Evolutionary conservation across 2,888 invertebrate genomes (phyloP).

Genomic region (Pristionchus mayeri): DNA sequence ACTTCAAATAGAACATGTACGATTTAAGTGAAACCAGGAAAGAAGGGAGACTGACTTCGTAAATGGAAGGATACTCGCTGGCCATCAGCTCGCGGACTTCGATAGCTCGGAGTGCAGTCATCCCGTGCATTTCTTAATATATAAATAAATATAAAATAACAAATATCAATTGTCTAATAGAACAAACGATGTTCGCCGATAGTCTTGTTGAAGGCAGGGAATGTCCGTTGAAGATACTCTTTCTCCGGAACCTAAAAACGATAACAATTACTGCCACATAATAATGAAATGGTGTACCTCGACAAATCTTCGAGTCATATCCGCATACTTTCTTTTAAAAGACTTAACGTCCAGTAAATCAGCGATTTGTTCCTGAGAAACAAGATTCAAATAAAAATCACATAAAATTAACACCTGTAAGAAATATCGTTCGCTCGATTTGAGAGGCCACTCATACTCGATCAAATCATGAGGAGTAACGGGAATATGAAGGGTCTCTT

Average conservation of each 20-base stretch:
- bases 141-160: not conserved
- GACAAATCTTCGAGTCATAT: constrained; percentile 68
- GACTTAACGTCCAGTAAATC: constrained; percentile 95
- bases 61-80: constrained; percentile 93
- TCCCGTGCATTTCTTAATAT: constrained; percentile 65
- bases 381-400: not conserved
- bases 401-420: constrained; percentile 60
- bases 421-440: constrained; percentile 73
- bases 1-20: not conserved
- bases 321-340: constrained; percentile 88
- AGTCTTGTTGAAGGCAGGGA: constrained; percentile 41
- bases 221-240: constrained; percentile 42
- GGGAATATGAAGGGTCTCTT: constrained; percentile 48
- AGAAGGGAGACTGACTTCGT: constrained; percentile 82
- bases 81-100: constrained; percentile 96
- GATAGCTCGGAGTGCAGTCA: constrained; percentile 69
- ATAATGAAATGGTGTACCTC: constrained; percentile 79
- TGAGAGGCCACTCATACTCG: constrained; percentile 75
- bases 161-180: not conserved
- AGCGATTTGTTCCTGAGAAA: constrained; percentile 88
- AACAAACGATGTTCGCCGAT: constrained; percentile 56
- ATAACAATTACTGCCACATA: not conserved
- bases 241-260: constrained; percentile 47
- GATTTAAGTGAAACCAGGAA: not conserved
- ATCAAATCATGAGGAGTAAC: constrained; percentile 61